Percentiles rank a stretch among this genome's conserved stretches.
Evolutionary conservation across 2,113 vertebrate genomes (phyloP).

Genomic region (Engraulis encrasicolus): DNA sequence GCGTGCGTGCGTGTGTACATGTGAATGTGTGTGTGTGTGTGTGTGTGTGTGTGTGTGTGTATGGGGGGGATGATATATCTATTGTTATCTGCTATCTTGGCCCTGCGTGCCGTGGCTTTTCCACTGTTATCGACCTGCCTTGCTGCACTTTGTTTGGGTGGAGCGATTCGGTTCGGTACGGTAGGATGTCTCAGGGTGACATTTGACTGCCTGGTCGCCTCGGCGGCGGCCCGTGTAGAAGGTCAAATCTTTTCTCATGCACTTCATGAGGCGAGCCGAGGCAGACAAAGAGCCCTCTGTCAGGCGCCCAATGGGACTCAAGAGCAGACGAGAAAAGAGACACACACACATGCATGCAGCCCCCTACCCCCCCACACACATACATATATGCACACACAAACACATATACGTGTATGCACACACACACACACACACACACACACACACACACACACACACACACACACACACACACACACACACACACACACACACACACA

Average conservation of each 20-base stretch:
- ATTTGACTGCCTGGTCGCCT: constrained; percentile 43
- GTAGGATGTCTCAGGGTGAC: constrained; percentile 36
- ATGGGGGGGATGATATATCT: constrained; percentile 4
- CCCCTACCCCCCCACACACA: too few relatives aligned
- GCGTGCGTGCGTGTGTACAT: too few relatives aligned
- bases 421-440: too few relatives aligned
- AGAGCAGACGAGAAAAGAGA: neutral
- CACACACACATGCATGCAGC: too few relatives aligned
- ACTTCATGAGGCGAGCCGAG: neutral
- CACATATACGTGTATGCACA: too few relatives aligned
- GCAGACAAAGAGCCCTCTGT: constrained; percentile 11
- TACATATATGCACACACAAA: too few relatives aligned
- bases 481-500: too few relatives aligned
- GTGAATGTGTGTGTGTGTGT: too few relatives aligned
- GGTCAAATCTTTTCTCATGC: constrained; percentile 1
- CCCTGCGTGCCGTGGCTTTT: neutral
- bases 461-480: too few relatives aligned
- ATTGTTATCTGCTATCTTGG: neutral
- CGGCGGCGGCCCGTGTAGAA: constrained; percentile 26
- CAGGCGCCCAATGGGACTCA: neutral
- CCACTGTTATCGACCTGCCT: constrained; percentile 31
- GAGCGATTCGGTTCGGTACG: too few relatives aligned
- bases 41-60: too few relatives aligned
- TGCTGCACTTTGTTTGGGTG: constrained; percentile 28
- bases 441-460: too few relatives aligned